Conservation (phyloP, 2,888 invertebrate genomes). For the Xestoiulus laeticollis region DNA sequence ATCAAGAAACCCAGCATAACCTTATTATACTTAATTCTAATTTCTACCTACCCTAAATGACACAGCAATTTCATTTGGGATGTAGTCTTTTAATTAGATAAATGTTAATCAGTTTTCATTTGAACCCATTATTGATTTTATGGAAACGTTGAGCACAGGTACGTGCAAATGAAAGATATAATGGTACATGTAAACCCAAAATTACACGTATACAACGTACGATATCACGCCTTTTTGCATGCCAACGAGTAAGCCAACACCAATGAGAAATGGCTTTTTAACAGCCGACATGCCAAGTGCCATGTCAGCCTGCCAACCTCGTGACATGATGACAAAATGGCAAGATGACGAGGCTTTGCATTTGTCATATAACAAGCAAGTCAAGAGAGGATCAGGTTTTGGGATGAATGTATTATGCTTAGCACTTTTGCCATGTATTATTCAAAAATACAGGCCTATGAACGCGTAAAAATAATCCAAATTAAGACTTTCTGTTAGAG, state of each 20-base stretch:
- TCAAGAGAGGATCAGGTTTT: not conserved
- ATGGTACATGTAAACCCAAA: not conserved
- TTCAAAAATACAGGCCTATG: not conserved
- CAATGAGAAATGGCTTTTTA: not conserved
- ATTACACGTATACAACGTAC: not conserved
- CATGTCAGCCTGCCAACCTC: conserved; percentile 29
- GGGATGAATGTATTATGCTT: not conserved
- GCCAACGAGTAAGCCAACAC: not conserved
- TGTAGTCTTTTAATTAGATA: too few species aligned
- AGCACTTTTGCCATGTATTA: not conserved
- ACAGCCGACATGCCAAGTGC: conserved; percentile 33
- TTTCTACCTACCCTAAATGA: too few species aligned
- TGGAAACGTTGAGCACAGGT: not conserved
- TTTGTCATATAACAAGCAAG: not conserved
- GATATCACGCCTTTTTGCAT: not conserved
- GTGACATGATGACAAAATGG: conserved; percentile 23
- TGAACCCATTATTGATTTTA: too few species aligned
- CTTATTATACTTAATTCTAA: too few species aligned
- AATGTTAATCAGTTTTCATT: too few species aligned
- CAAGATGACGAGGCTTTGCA: conserved; percentile 2
- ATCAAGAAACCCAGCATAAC: too few species aligned
- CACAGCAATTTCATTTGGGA: too few species aligned
- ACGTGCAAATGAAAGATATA: not conserved
- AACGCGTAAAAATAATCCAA: not conserved
- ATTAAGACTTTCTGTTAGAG: not conserved